A percentile compares a stretch with the other conserved stretches of the same genome.
phyloP scores from a whole-genome alignment of 2,888 invertebrate genomes.

The Diplolepis rosae region DNA sequence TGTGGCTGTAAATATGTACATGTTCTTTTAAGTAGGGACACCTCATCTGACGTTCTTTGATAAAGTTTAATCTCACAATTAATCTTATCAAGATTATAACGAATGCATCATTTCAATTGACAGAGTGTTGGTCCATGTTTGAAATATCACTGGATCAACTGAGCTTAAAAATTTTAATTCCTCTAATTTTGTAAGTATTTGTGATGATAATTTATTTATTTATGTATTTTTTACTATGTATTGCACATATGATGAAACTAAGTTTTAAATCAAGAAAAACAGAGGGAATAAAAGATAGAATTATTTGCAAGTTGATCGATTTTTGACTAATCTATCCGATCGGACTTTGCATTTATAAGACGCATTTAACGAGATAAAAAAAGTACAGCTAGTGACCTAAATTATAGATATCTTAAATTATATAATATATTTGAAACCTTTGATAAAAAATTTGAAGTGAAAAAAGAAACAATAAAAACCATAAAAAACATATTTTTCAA shows the following conservation, averaged over 20 bases:
- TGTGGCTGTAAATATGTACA: conserved; percentile 4
- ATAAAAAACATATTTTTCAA: background rate
- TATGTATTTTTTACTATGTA: too few relatives aligned
- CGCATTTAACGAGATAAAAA: conserved; percentile 17
- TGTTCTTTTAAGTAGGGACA: background rate
- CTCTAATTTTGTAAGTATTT: too few relatives aligned
- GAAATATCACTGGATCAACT: background rate
- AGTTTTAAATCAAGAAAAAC: too few relatives aligned
- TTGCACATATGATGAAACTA: too few relatives aligned
- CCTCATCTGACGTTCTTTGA: conserved; percentile 33
- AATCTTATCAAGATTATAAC: conserved; percentile 27
- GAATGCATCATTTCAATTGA: conserved; percentile 1
- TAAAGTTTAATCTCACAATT: conserved; percentile 29
- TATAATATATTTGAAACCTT: conserved; percentile 8
- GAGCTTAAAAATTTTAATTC: background rate
- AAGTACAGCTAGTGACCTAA: conserved; percentile 16
- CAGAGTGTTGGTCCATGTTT: conserved; percentile 1
- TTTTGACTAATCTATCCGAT: conserved; percentile 5
- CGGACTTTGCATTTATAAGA: conserved; percentile 8
- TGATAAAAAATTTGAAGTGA: conserved; percentile 16
- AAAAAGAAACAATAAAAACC: background rate
- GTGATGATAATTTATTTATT: too few relatives aligned
- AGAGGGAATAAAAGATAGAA: background rate
- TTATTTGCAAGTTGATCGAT: conserved; percentile 17
- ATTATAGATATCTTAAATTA: conserved; percentile 1